These are phyloP conservation scores for Eublepharis macularius DNA, from an alignment of 2,113 vertebrate species.

Conservation along the genomic window DNA sequence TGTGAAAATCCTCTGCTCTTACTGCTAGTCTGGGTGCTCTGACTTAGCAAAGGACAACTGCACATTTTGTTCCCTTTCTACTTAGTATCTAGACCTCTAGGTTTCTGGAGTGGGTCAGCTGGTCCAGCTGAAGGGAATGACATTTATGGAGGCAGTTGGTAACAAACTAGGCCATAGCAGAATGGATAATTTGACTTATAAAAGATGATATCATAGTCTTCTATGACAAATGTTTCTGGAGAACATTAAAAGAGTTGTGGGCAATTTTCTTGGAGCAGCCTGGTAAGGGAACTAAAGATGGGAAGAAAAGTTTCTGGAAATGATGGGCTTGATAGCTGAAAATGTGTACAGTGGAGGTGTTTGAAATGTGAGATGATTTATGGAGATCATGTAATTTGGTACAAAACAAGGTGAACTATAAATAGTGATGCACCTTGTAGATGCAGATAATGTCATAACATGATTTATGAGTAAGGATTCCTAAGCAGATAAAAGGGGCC, in stretches of 20 bases:
- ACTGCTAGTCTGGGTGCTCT: neutral
- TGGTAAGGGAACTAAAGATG: constrained; percentile 28
- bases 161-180: neutral
- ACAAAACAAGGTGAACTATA: constrained; percentile 21
- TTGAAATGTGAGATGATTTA: constrained; percentile 36
- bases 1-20: neutral
- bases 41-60: neutral
- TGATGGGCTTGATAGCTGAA: constrained; percentile 55
- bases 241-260: neutral
- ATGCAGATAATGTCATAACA: constrained; percentile 6
- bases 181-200: neutral
- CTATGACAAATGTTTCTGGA: neutral
- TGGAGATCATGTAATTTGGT: constrained; percentile 41
- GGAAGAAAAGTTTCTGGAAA: constrained; percentile 52
- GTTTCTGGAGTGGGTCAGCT: neutral
- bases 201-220: neutral
- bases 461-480: constrained; percentile 38
- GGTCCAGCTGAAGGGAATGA: neutral
- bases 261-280: constrained; percentile 29
- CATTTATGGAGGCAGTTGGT: neutral
- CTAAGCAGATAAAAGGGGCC: constrained; percentile 21
- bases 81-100: neutral
- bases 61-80: neutral
- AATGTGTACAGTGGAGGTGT: constrained; percentile 36
- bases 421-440: constrained; percentile 19